Evolutionary conservation across 2,888 invertebrate species (phyloP), one percentile per base, ranked within the genome.

Genomic region (Leucophenga montana): DNA sequence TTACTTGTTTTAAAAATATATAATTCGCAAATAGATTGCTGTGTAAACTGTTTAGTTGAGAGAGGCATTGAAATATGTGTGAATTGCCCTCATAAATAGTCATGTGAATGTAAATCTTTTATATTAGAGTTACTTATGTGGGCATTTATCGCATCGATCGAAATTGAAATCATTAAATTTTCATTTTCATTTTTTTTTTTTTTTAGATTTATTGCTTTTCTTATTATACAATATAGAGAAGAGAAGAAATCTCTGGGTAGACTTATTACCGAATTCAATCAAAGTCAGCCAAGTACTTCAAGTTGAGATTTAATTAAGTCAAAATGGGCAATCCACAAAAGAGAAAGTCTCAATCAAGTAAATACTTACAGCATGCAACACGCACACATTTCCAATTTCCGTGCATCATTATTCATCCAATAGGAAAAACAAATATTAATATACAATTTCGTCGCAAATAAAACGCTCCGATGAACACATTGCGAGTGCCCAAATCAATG

Each of bases 401-500:
- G 39, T 39, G 39, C 56, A 56, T 66, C 39, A 54, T 39, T 39
- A 66, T 53, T 53, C 66, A 65, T 67, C 57, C 46, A 33, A 22
- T 56, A 20, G 14, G 59, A 59, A 70, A 61, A 57, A 59, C 46
- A 66, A 68, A 68, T 46, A 70, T 68, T 72, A 76, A 70, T 75
- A 71, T 39, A 39, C 73, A 80, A 80, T 80, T 81, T 82, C 80
- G 77, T 75, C 79, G 80, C 80, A 80, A 79, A 81, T 81, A 81
- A 81, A 81, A 81, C 79, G 82, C 82, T 79, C 82, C 82, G 82
- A 79, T 82, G 82, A 82, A 79, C 82, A 75, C 68, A 22, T 16
- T 14, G 31, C 50, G 14, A 9, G 53, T 33, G 53, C 39, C 39
- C 8, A 39, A 39, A 39, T 39, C 39, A 39, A 39, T 39, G 39